Percentiles rank a stretch among this genome's conserved stretches.
phyloP scores from a whole-genome alignment of 2,797 vertebrate species.

The Chelonia mydas region DNA sequence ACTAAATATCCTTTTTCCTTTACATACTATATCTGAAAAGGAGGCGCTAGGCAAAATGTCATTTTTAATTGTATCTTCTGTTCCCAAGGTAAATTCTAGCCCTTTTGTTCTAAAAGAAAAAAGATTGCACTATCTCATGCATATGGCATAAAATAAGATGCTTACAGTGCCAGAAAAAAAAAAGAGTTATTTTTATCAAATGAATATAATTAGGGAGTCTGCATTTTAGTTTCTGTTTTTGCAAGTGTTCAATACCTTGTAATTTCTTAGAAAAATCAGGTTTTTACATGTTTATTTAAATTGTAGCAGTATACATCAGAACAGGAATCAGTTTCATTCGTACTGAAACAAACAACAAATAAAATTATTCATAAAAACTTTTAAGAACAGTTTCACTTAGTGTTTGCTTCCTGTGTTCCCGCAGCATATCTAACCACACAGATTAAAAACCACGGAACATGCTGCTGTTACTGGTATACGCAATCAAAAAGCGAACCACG shows the following conservation, averaged over 20 bases:
- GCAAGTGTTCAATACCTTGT: neutral
- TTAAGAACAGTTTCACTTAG: conserved; percentile 1
- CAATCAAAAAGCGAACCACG: neutral
- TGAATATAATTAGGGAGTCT: neutral
- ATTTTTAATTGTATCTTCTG: conserved; percentile 58
- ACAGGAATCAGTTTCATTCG: conserved; percentile 6
- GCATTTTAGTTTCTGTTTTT: neutral
- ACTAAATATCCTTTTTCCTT: conserved; percentile 48
- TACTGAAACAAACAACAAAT: neutral
- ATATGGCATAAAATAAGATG: neutral
- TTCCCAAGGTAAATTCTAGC: neutral
- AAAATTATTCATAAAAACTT: neutral
- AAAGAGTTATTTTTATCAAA: conserved; percentile 16
- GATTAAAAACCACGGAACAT: conserved; percentile 31
- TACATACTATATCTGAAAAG: conserved; percentile 4
- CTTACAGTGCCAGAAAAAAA: neutral
- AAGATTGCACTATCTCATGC: neutral
- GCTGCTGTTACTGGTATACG: neutral
- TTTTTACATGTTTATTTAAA: conserved; percentile 7
- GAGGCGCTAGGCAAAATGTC: conserved; percentile 37
- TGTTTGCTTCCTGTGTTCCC: neutral
- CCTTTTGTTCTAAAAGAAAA: neutral
- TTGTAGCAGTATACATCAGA: neutral
- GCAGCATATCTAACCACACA: neutral
- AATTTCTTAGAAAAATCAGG: neutral